Conservation (phyloP, 2,113 vertebrate species). For the Platysternon megacephalum region DNA sequence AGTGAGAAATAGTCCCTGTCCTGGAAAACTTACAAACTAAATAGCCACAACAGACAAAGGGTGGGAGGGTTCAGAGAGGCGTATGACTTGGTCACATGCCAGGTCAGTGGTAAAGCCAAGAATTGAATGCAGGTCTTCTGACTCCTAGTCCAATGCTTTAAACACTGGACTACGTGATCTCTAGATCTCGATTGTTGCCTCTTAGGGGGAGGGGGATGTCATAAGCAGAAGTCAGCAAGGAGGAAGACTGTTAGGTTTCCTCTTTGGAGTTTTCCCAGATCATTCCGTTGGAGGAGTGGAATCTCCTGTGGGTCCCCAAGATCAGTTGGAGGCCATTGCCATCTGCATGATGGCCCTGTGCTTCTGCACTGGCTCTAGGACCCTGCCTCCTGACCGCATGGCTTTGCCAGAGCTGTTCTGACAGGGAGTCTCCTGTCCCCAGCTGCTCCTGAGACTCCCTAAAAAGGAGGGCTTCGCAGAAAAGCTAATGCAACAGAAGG, state of each 20-base stretch:
- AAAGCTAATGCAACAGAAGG: neutral
- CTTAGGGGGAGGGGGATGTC: neutral
- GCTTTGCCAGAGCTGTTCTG: neutral
- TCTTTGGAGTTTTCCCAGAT: neutral
- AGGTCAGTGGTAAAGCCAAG: neutral
- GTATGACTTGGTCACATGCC: neutral
- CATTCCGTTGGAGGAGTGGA: neutral
- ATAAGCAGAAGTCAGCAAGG: neutral
- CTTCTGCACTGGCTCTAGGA: neutral
- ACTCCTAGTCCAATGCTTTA: neutral
- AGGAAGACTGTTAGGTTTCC: neutral
- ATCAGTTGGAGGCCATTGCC: neutral
- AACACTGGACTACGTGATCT: neutral
- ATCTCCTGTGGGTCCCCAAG: neutral
- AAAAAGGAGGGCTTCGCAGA: neutral
- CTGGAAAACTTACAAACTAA: neutral
- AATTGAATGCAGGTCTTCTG: neutral
- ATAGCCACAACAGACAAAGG: neutral
- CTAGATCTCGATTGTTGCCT: neutral
- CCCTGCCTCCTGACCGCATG: fast-evolving
- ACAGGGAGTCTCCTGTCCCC: neutral
- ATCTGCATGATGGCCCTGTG: fast-evolving
- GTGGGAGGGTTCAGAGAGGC: neutral
- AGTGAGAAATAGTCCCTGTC: neutral
- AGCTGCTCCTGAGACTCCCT: neutral